Percentiles rank a stretch among this genome's conserved stretches.
Conservation (phyloP, 2,797 vertebrate species). For the Sarcophilus harrisii region DNA sequence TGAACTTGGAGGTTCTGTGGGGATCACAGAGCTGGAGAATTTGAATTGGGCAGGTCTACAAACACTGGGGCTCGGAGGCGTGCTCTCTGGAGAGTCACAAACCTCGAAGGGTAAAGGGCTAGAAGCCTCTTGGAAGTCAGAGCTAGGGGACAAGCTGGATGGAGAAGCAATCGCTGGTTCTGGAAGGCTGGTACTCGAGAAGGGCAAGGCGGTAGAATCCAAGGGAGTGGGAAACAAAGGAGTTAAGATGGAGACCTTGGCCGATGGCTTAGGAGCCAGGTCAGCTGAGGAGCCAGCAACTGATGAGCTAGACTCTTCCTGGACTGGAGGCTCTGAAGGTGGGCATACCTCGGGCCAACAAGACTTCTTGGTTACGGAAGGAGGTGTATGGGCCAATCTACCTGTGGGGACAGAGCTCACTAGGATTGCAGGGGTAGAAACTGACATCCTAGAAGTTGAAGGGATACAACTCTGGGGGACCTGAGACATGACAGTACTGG, state of each 20-base stretch:
- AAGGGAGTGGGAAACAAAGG: background rate
- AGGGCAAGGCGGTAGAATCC: no score
- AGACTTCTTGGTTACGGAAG: background rate
- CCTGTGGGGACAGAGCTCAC: background rate
- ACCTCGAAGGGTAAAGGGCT: background rate
- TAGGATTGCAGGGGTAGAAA: accelerated
- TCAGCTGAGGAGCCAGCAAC: no score
- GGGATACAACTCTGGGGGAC: no score
- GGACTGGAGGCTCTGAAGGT: no score
- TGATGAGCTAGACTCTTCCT: no score
- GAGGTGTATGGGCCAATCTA: background rate
- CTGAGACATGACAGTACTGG: background rate
- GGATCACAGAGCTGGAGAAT: background rate
- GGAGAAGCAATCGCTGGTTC: no score
- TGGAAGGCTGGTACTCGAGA: background rate
- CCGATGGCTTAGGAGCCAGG: no score
- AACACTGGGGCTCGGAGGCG: background rate
- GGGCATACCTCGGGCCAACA: no score
- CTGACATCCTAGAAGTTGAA: background rate
- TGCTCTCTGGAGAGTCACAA: background rate
- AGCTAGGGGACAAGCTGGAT: background rate
- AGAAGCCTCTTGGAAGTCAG: background rate
- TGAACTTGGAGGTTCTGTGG: background rate
- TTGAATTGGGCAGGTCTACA: background rate
- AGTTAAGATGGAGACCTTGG: background rate